phyloP scores from a whole-genome alignment of 2,888 invertebrate genomes.

The Periphyllus acericola region DNA sequence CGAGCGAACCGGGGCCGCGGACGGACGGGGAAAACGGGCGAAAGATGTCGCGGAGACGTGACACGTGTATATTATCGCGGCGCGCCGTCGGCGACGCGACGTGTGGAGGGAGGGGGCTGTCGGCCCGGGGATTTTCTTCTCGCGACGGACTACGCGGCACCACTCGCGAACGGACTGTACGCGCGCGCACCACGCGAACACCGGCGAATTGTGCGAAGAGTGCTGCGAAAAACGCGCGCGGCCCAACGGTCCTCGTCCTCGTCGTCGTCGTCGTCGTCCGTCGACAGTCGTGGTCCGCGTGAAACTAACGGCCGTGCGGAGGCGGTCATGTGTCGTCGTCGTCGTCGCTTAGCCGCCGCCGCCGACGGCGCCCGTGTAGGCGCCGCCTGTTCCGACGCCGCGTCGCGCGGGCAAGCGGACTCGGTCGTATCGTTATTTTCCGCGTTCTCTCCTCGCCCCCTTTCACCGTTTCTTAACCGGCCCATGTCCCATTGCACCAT shows the following conservation, averaged over 20 bases:
- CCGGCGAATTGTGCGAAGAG: neutral
- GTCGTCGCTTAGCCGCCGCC: conserved; percentile 9
- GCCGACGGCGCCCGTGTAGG: conserved; percentile 36
- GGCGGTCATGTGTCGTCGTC: conserved; percentile 38
- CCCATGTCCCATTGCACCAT: too few species aligned
- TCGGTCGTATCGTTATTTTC: neutral
- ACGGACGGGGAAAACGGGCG: too few species aligned
- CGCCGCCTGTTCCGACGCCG: conserved; percentile 27
- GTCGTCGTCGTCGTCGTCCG: conserved; percentile 31
- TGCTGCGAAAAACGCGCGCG: conserved; percentile 5
- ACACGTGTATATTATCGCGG: too few species aligned
- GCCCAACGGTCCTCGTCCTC: conserved; percentile 10
- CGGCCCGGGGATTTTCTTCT: too few species aligned
- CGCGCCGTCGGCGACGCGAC: neutral
- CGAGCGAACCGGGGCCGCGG: too few species aligned
- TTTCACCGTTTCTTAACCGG: too few species aligned
- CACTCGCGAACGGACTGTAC: neutral
- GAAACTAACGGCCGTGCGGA: conserved; percentile 41
- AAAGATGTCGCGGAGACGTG: neutral
- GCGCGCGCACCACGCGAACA: neutral
- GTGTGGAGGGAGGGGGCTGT: neutral
- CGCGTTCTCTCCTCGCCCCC: neutral
- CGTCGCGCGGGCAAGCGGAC: neutral
- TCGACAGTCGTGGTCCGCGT: conserved; percentile 42
- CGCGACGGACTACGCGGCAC: neutral